A percentile compares a stretch with the other conserved stretches of the same genome.
These are phyloP conservation scores for Ondatra zibethicus DNA, from an alignment of 2,113 vertebrate species.

Conservation along the genomic window DNA sequence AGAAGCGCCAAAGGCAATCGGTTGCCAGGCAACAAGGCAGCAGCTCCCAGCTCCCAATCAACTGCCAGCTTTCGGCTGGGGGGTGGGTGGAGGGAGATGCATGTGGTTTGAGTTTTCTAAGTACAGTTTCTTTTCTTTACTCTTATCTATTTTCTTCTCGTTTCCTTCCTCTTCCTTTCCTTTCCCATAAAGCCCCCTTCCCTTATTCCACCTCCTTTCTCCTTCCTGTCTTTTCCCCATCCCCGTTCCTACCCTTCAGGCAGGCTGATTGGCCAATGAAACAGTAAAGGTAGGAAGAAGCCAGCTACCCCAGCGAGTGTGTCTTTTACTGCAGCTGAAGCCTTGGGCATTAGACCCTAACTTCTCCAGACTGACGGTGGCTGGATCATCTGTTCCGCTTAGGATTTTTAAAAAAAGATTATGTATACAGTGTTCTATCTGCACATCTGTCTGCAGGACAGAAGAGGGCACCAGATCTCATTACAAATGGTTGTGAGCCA, in stretches of 20 bases:
- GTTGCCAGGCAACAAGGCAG: slow-evolving; percentile 48
- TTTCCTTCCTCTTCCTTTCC: neutral
- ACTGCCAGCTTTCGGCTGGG: too few species aligned
- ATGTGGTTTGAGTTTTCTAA: accelerated
- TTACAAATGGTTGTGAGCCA: neutral
- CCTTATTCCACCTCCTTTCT: neutral
- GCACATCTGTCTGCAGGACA: neutral
- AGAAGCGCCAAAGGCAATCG: accelerated
- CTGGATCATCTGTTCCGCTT: neutral
- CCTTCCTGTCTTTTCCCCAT: neutral
- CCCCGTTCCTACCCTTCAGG: neutral
- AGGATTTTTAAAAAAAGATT: neutral
- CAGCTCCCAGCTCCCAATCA: accelerated
- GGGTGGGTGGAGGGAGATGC: neutral
- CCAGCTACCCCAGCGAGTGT: neutral
- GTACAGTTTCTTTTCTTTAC: neutral
- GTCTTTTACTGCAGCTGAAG: too few species aligned
- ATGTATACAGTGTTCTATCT: neutral
- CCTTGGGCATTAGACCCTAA: neutral
- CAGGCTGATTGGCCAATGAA: neutral
- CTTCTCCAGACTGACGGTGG: neutral
- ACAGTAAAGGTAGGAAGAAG: neutral
- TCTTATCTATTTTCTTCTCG: neutral
- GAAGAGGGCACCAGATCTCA: neutral
- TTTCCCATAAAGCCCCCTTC: neutral